phyloP scores from a whole-genome alignment of 2,888 invertebrate species.

The Adela reaumurella region DNA sequence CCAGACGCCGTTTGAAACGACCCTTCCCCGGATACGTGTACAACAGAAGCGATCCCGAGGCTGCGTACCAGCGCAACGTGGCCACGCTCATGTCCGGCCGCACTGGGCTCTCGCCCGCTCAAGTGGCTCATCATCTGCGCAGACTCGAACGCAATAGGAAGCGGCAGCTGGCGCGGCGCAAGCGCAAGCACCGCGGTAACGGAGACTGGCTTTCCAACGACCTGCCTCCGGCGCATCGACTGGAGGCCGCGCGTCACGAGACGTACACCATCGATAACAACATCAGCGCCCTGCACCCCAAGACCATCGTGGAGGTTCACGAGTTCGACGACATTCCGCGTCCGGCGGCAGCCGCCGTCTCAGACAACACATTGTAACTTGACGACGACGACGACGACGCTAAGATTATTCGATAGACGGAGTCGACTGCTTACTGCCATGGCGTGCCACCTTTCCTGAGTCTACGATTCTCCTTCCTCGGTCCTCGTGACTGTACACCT shows the following conservation, averaged over 20 bases:
- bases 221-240: slow-evolving; percentile 21
- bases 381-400: too few relatives aligned
- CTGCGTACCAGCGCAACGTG: slow-evolving; percentile 39
- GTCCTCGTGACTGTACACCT: too few relatives aligned
- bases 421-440: too few relatives aligned
- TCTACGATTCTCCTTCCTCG: too few relatives aligned
- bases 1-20: slow-evolving; percentile 29
- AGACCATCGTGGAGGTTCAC: slow-evolving; percentile 50
- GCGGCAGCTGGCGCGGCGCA: slow-evolving; percentile 36
- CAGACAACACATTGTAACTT: background rate
- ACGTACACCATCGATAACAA: slow-evolving; percentile 54
- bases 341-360: slow-evolving; percentile 19
- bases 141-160: slow-evolving; percentile 38
- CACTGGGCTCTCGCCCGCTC: slow-evolving; percentile 37
- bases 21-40: slow-evolving; percentile 42
- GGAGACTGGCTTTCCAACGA: slow-evolving; percentile 40
- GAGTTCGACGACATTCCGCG: slow-evolving; percentile 42
- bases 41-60: slow-evolving; percentile 45
- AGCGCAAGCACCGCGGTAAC: slow-evolving; percentile 19
- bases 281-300: slow-evolving; percentile 55
- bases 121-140: slow-evolving; percentile 34
- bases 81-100: slow-evolving; percentile 37
- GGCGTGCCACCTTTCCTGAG: too few relatives aligned
- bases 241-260: slow-evolving; percentile 43
- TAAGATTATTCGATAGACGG: too few relatives aligned